Evolutionary conservation across 2,888 invertebrate species (phyloP).

Genomic region (Aporophyla nigra): DNA sequence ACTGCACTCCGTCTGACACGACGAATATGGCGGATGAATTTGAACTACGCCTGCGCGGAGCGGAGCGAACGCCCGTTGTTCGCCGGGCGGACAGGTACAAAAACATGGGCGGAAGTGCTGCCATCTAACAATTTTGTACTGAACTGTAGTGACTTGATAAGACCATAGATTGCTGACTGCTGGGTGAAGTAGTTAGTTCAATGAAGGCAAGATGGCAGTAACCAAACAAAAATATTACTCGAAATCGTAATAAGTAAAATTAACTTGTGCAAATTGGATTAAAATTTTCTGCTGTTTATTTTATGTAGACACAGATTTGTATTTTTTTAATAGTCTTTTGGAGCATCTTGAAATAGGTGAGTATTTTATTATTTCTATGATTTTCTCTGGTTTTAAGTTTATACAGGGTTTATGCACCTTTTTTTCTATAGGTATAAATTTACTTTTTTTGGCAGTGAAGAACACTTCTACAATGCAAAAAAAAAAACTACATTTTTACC

Average conservation of each 20-base stretch:
- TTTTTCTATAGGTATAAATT: too few relatives aligned
- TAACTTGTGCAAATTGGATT: not conserved
- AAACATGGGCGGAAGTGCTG: slow-evolving; percentile 75
- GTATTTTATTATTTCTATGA: not conserved
- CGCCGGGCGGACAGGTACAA: slow-evolving; percentile 80
- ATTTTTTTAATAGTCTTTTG: not conserved
- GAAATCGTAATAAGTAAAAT: too few relatives aligned
- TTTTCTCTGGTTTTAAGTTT: not conserved
- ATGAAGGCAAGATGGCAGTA: slow-evolving; percentile 61
- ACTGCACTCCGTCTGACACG: slow-evolving; percentile 90
- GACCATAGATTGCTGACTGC: not conserved
- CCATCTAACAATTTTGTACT: slow-evolving; percentile 73
- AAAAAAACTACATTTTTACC: too few relatives aligned
- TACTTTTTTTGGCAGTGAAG: too few relatives aligned
- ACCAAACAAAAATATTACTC: not conserved
- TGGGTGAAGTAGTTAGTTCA: slow-evolving; percentile 7
- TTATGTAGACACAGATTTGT: not conserved
- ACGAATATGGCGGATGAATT: slow-evolving; percentile 91
- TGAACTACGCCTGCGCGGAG: slow-evolving; percentile 88
- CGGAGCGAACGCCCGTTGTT: slow-evolving; percentile 71
- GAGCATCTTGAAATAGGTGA: too few relatives aligned
- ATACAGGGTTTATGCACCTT: not conserved
- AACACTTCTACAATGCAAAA: too few relatives aligned
- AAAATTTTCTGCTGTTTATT: not conserved
- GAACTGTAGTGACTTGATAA: slow-evolving; percentile 61